Base-by-base conservation (phyloP, 2,797 vertebrate species). In the Spizella passerina region DNA sequence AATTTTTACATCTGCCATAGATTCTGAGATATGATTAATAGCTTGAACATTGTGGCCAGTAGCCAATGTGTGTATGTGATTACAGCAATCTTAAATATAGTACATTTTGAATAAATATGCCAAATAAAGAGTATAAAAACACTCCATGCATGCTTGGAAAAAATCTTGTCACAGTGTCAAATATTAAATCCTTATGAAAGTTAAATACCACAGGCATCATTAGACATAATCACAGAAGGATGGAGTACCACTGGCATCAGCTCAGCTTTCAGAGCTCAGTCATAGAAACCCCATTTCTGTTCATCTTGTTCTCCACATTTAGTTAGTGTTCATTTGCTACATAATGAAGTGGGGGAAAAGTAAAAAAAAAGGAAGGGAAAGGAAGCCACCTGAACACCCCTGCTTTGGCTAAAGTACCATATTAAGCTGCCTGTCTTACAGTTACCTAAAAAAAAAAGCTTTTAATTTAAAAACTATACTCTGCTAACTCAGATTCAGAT, bases 1-100 rank as follows among this genome's bases (percentile, higher is more conserved):
- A 92, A 95, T 96, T 96, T 97, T 97, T 94, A 94, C 86, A 92
- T 96, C 96, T 97, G 88, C 83, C 94, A 95, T 56, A 77, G 83
- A 92, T 83, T 86, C 61, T 10, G 12, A 57, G 34, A 22, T 88
- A 92, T 92, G 86, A 97, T 96, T 95, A 96, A 96, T 93, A 94
- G 68, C 92, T 64, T 22, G 44, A 96, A 94, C 12, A 6, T 91
- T 79, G 92, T 94, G 95, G 85, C 72, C 73, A 88, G 50, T 90
- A 92, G 90, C 86, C 94, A 97, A 93, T 95, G 84, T 36, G 68
- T 92, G 83, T 86, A 90, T 94, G 71, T 97, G 93, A 97, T 91
- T 96, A 94, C 49, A 95, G 75, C 41, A 95, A 91, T 79, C 84
- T 96, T 91, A 97, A 85, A 96, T 82, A 65, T 82, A 89, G 69